Base-by-base conservation (phyloP, 2,113 vertebrate genomes). In the Forbesichthys agassizii region DNA sequence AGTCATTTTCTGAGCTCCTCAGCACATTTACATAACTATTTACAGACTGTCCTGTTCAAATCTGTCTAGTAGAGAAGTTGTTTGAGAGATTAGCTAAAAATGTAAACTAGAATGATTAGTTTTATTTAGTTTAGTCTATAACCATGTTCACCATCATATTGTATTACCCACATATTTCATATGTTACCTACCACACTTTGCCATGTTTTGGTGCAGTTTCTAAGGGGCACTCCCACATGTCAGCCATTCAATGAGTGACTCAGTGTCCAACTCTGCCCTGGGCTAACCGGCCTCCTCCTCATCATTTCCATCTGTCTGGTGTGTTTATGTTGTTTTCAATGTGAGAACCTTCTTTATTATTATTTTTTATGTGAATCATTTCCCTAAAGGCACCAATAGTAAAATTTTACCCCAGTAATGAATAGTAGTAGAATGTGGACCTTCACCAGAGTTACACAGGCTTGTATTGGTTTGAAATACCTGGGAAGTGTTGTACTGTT, bases 291-390 rank as follows among this genome's bases (percentile, higher is more conserved):
- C 65, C 80, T 77, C 79, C 54, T 64, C 78, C 68, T 87, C 84
- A 86, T 73, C 71, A 68, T 91, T 88, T 92, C 88, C 88, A 66
- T 80, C 58, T 61, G 68, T 73, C 77, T 73, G 64, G 48, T 73
- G 69, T 75, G 33, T 66, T 75, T 73, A 63, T 61, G 70, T 51
- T 63, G 74, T 11, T 36, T 12, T 48, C 47, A 61, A 59, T 66
- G 66, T 1, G 49, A 69, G 52, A 61, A 61, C 64, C 27, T 27
- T 65, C 69, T 18, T 1, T n/a, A n/a, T 55, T 60, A 11, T 27
- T 27, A 27, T 16, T 16, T 16, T 16, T 16, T 16, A 16, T 16
- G 16, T 16, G 16, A 16, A 16, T 27, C 1, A 27, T 27, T 27
- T 3, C 1, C 27, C 27, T 27, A 27, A 27, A 27, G 27, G 27